phyloP scores from a whole-genome alignment of 2,113 vertebrate species.

The Gallinago undulata region DNA sequence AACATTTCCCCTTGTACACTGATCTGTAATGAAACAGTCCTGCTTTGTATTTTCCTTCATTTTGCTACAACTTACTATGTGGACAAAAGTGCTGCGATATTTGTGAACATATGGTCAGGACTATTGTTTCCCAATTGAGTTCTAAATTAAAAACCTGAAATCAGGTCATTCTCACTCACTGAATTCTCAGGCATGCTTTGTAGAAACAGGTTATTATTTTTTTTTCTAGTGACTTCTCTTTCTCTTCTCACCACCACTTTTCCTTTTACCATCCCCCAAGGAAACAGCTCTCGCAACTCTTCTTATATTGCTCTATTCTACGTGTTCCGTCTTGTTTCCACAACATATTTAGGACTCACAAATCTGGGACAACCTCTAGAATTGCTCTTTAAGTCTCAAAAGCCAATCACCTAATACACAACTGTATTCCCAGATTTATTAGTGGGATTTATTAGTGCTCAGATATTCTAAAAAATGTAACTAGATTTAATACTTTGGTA shows the following conservation, averaged over 20 bases:
- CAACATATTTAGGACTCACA: not conserved
- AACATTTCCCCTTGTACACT: not conserved
- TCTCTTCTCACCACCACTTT: not conserved
- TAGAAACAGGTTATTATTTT: not conserved
- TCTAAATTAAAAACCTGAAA: constrained; percentile 32
- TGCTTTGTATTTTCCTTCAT: not conserved
- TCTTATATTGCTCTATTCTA: not conserved
- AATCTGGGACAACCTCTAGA: not conserved
- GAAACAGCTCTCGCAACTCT: not conserved
- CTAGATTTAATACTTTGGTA: not conserved
- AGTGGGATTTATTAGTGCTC: not conserved
- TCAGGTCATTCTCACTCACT: not conserved
- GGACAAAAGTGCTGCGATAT: not conserved
- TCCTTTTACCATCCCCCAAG: not conserved
- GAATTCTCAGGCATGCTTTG: not conserved
- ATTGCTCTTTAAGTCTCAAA: not conserved
- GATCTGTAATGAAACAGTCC: not conserved
- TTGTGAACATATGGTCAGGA: not conserved
- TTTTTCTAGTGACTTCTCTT: not conserved
- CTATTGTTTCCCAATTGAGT: not conserved
- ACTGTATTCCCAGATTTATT: not conserved
- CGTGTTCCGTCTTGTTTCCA: not conserved
- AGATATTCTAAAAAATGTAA: not conserved
- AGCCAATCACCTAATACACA: not conserved
- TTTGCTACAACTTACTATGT: not conserved